Evolutionary conservation across 1,140 invertebrate species (phyloP).

Genomic region (Musca domestica): DNA sequence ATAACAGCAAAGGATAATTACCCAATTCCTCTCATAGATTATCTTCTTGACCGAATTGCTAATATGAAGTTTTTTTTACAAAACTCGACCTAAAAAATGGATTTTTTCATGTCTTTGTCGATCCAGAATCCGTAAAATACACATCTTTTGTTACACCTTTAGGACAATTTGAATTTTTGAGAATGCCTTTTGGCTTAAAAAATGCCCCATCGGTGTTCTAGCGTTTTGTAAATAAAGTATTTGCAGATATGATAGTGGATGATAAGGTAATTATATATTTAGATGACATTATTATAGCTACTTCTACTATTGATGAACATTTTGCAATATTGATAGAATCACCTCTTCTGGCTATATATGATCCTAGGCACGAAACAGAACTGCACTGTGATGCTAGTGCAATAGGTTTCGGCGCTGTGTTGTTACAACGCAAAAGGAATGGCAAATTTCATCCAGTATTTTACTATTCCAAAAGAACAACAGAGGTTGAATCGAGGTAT

Average conservation of each 20-base stretch:
- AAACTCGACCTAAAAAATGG: conserved; percentile 51
- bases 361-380: conserved; percentile 20
- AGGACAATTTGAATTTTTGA: conserved; percentile 36
- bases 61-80: conserved; percentile 35
- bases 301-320: conserved; percentile 8
- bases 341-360: conserved; percentile 38
- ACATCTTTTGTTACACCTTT: conserved; percentile 43
- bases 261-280: conserved; percentile 24
- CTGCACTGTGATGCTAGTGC: conserved; percentile 12
- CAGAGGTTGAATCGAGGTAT: neutral
- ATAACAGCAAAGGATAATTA: conserved; percentile 33
- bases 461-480: neutral
- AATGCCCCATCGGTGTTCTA: too few species aligned
- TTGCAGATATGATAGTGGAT: conserved; percentile 33
- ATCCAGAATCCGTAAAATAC: conserved; percentile 30
- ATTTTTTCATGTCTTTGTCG: conserved; percentile 44
- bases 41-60: conserved; percentile 35
- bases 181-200: too few species aligned
- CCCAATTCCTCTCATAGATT: conserved; percentile 44
- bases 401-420: conserved; percentile 3
- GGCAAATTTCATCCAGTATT: conserved; percentile 18
- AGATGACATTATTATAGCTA: conserved; percentile 25
- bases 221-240: conserved; percentile 41
- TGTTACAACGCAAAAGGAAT: conserved; percentile 7
- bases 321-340: conserved; percentile 23